Evolutionary conservation across 2,113 vertebrate genomes (phyloP).

Genomic region (Ancistrus triradiatus): DNA sequence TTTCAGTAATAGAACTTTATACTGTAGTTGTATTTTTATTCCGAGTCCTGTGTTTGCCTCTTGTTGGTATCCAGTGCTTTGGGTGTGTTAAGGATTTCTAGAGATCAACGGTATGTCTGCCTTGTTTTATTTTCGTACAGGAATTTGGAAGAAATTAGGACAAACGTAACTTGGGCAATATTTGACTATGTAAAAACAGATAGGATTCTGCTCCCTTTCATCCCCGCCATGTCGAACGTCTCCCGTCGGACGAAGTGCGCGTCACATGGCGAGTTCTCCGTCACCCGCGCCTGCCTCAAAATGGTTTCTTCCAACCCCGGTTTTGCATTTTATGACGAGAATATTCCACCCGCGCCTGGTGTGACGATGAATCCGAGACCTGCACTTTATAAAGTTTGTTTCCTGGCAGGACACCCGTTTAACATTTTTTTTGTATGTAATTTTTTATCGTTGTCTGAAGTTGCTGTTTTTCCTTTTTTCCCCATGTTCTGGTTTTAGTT

Average conservation of each 20-base stretch:
- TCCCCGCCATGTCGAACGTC: constrained; percentile 38
- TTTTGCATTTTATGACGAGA: constrained; percentile 44
- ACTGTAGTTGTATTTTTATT: constrained; percentile 55
- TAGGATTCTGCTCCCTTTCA: constrained; percentile 33
- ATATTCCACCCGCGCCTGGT: constrained; percentile 44
- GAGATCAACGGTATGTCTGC: constrained; percentile 46
- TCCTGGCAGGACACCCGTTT: constrained; percentile 43
- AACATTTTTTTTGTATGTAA: constrained; percentile 35
- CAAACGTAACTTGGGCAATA: constrained; percentile 45
- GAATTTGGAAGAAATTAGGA: constrained; percentile 39
- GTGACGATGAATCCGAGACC: constrained; percentile 43
- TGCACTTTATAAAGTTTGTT: constrained; percentile 55
- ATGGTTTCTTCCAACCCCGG: constrained; percentile 47
- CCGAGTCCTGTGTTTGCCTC: constrained; percentile 54
- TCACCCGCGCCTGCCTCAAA: constrained; percentile 48
- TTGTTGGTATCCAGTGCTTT: constrained; percentile 52
- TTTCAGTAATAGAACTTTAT: constrained; percentile 55
- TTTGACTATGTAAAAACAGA: constrained; percentile 37
- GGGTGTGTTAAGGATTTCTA: constrained; percentile 51
- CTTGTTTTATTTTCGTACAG: constrained; percentile 48
- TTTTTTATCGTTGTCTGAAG: constrained; percentile 50
- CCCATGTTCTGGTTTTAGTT: constrained; percentile 47
- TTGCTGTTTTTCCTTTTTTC: constrained; percentile 42
- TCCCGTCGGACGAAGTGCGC: constrained; percentile 34
- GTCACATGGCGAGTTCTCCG: constrained; percentile 20